A percentile compares a stretch with the other conserved stretches of the same genome.
Evolutionary conservation across 2,888 invertebrate genomes (phyloP).

Genomic region (Heteromurus nitidus): DNA sequence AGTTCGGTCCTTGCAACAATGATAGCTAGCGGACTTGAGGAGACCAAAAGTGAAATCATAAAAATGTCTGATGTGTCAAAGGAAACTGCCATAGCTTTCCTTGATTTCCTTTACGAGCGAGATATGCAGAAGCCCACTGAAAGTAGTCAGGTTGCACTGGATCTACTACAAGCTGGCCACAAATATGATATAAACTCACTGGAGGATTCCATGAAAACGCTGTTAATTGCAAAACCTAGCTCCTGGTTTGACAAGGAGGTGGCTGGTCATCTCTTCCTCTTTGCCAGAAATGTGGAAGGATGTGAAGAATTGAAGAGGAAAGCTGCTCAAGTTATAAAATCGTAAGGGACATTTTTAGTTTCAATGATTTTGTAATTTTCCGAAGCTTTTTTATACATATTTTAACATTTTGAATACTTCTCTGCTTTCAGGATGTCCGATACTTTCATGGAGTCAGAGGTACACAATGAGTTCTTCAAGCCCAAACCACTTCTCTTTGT

Average conservation of each 20-base stretch:
- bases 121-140: neutral
- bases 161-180: neutral
- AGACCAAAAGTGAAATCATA: no score
- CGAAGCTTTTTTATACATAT: no score
- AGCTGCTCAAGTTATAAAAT: conserved; percentile 7
- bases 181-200: neutral
- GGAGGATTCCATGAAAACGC: neutral
- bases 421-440: no score
- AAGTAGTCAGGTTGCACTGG: neutral
- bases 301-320: neutral
- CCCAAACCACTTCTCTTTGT: no score
- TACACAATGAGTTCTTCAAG: no score
- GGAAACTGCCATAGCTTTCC: no score
- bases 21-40: no score
- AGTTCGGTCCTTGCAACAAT: no score
- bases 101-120: neutral
- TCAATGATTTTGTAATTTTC: no score
- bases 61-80: no score
- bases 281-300: neutral
- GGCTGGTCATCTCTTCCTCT: neutral
- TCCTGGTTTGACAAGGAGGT: conserved; percentile 4
- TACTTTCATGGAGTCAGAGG: no score
- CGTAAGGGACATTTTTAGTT: neutral
- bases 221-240: neutral
- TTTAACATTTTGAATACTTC: no score